Evolutionary conservation across 2,113 vertebrate species (phyloP).

Genomic region (Urocitellus parryii): DNA sequence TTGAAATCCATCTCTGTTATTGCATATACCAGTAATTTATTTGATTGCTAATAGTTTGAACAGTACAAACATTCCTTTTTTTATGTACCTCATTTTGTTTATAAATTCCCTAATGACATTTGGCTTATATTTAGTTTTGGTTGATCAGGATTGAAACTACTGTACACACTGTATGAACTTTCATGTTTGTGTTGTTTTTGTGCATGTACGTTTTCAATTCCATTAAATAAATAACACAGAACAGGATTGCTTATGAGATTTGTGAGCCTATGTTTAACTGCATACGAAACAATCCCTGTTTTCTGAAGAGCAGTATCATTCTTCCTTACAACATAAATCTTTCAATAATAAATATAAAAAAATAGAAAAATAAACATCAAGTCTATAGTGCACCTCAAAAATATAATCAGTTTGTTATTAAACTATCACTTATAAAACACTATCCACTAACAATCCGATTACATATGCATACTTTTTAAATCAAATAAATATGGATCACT

Average conservation of each 20-base stretch:
- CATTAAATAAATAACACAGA: conserved; percentile 6
- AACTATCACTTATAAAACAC: no score
- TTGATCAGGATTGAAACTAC: neutral
- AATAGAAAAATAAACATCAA: no score
- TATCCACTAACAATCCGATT: no score
- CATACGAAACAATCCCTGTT: neutral
- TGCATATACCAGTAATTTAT: neutral
- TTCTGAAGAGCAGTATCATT: neutral
- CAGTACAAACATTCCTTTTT: neutral
- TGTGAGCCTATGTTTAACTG: neutral
- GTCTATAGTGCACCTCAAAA: no score
- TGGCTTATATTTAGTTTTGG: neutral
- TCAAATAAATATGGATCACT: no score
- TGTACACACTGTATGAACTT: neutral
- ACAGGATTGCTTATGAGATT: neutral
- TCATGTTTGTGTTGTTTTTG: neutral
- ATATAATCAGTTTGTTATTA: no score
- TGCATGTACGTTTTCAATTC: neutral
- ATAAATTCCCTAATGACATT: neutral
- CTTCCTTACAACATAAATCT: no score
- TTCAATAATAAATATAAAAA: no score
- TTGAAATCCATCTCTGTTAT: neutral
- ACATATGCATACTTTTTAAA: no score
- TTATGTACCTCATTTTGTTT: neutral
- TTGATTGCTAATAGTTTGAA: neutral